Evolutionary conservation across 2,113 vertebrate species (phyloP), one percentile per base, ranked within the genome.

Genomic region (Charadrius vociferus): DNA sequence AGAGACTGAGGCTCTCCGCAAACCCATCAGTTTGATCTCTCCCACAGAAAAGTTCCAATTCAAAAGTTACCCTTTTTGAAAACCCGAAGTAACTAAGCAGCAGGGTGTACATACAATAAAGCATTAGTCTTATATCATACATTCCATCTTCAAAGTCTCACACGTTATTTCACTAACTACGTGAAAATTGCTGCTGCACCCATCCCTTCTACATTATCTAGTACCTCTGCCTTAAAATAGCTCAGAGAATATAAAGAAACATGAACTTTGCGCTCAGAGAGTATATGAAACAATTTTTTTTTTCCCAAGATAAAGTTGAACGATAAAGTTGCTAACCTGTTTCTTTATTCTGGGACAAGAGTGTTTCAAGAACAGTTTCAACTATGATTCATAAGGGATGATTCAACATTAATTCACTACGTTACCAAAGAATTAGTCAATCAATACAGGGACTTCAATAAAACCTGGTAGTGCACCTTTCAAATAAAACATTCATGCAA

Each of bases 371-470:
- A 88, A 37, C 23, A 66, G 45, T 39, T 74, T 72, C 10, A 19
- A 62, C 36, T 27, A 13, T 59, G 62, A 92, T 55, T 96, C 84
- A 67, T 65, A 63, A 34, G 14, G 23, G 24, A 67, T 59, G 61
- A 94, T 32, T 88, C 90, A 96, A 79, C 53, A 65, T 23, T 41
- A 84, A 81, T 88, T 75, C 26, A 74, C 36, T 43, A 12, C 10
- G 56, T 71, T 74, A 82, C 17, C 84, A 68, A 68, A 56, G 14
- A 85, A 85, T 49, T 32, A 84, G 36, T 59, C 68, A 67, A 68
- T 67, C 63, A 67, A 75, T 32, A 45, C 22, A 87, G 24, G 15
- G 63, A 50, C 78, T 50, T 77, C 45, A 66, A 53, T 13, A 75
- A 88, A 81, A 75, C 27, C 19, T 86, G 27, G n/a, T 23, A 19